Conservation (phyloP, 2,888 invertebrate genomes). For the Polymixis lichenea region DNA sequence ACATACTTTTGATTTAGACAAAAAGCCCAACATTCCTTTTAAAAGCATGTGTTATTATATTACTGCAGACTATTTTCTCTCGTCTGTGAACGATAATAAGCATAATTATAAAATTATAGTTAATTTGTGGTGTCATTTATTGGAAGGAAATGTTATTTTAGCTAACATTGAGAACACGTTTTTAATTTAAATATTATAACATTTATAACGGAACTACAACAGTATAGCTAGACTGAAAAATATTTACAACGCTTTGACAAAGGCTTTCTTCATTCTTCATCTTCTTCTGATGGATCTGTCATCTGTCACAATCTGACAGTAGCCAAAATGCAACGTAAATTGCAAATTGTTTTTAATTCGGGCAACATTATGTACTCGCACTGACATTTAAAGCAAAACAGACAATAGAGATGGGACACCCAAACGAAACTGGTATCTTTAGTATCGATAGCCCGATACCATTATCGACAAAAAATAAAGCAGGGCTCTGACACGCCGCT, state of each 20-base stretch:
- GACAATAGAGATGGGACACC: slow-evolving; percentile 38
- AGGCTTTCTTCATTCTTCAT: no score
- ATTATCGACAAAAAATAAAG: slow-evolving; percentile 39
- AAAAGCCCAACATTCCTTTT: not conserved
- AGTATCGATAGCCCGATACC: slow-evolving; percentile 32
- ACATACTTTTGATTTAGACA: not conserved
- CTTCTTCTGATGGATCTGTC: not conserved
- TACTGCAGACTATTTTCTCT: not conserved
- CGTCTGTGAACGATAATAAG: not conserved
- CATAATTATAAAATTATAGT: not conserved
- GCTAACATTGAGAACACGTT: no score
- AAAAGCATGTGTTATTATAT: not conserved
- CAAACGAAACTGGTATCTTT: not conserved
- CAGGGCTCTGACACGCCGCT: slow-evolving; percentile 67
- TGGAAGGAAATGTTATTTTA: not conserved
- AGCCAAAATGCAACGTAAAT: not conserved
- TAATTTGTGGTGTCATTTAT: not conserved
- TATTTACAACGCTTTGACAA: not conserved
- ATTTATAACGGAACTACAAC: no score
- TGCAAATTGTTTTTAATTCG: not conserved
- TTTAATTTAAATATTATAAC: no score
- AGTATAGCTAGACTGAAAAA: not conserved
- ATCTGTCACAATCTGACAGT: not conserved
- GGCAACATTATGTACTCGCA: slow-evolving; percentile 33
- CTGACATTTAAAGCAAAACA: slow-evolving; percentile 43